phyloP scores from a whole-genome alignment of 2,113 vertebrate genomes.

The Penelope pileata region DNA sequence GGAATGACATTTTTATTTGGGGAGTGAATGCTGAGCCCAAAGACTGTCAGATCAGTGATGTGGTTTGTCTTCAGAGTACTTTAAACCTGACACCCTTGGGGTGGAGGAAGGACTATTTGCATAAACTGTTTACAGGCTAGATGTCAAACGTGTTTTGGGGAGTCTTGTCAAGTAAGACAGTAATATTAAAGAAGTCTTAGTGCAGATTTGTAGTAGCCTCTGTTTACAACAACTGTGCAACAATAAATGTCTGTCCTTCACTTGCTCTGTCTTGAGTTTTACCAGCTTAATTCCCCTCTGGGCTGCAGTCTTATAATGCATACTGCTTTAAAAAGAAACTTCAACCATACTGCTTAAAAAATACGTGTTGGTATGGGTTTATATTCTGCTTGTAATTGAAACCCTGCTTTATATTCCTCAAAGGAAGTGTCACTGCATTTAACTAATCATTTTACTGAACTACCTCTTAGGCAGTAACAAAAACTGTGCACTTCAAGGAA shows the following conservation, averaged over 20 bases:
- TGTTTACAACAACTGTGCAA: neutral
- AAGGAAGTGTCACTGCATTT: neutral
- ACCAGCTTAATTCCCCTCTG: neutral
- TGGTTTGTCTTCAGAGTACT: conserved; percentile 2
- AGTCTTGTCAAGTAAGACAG: neutral
- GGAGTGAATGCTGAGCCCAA: neutral
- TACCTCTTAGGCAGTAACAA: neutral
- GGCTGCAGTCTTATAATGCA: neutral
- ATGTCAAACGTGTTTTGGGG: neutral
- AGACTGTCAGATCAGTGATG: neutral
- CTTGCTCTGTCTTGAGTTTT: neutral
- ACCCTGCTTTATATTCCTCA: neutral
- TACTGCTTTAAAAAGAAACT: neutral
- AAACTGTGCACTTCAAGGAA: neutral
- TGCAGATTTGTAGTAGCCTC: neutral
- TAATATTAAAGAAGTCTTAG: neutral
- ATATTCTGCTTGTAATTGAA: neutral
- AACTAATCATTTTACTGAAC: neutral
- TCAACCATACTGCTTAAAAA: neutral
- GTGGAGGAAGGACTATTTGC: neutral
- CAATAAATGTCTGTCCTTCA: neutral
- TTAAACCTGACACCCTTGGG: neutral
- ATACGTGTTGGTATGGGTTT: neutral
- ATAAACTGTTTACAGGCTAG: neutral
- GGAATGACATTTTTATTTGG: conserved; percentile 28